Percentiles rank a stretch among this genome's conserved stretches.
These are phyloP conservation scores for Drepana falcataria DNA, from an alignment of 2,888 invertebrate genomes.

Conservation along the genomic window DNA sequence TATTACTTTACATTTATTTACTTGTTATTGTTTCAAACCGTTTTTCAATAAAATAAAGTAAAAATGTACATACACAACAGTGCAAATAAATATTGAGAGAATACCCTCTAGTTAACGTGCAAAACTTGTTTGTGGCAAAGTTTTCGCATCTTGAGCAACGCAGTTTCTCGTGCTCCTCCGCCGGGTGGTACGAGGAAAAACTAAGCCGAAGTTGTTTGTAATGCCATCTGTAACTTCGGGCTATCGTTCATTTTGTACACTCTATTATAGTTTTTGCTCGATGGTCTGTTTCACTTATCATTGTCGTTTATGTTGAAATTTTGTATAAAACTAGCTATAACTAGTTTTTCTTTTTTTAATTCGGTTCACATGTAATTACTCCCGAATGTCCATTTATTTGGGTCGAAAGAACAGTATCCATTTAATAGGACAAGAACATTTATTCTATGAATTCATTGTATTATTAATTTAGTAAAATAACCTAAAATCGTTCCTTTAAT, in stretches of 20 bases:
- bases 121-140: neutral
- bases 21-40: slow-evolving; percentile 7
- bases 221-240: slow-evolving; percentile 8
- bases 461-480: too few relatives aligned
- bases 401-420: too few relatives aligned
- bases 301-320: slow-evolving; percentile 12
- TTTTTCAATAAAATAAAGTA: too few relatives aligned
- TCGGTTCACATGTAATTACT: too few relatives aligned
- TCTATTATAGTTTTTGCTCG: slow-evolving; percentile 26
- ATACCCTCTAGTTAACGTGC: slow-evolving; percentile 1
- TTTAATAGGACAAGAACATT: too few relatives aligned
- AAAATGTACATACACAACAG: too few relatives aligned
- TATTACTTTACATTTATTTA: slow-evolving; percentile 25
- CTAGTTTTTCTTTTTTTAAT: too few relatives aligned
- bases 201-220: neutral
- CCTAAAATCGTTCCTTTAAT: too few relatives aligned
- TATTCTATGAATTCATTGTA: too few relatives aligned
- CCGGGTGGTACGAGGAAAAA: neutral
- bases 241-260: slow-evolving; percentile 23
- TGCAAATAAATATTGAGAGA: too few relatives aligned
- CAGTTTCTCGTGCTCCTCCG: neutral
- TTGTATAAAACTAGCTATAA: too few relatives aligned
- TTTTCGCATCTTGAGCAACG: neutral
- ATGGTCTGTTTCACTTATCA: slow-evolving; percentile 19
- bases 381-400: too few relatives aligned